Conservation (phyloP, 2,113 vertebrate species). For the Poecilia latipinna region DNA sequence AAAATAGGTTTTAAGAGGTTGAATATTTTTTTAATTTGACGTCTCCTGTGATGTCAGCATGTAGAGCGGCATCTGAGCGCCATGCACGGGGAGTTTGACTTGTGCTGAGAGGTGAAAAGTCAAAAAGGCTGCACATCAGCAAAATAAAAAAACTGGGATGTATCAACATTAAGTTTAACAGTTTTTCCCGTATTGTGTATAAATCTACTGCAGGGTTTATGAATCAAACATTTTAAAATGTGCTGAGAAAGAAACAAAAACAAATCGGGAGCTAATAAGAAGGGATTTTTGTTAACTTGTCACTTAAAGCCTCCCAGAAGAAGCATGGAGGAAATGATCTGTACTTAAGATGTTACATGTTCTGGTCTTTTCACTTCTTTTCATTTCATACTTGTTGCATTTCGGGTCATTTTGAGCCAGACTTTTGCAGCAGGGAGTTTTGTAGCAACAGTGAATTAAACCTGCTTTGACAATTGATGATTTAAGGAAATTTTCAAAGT, state of each 20-base stretch:
- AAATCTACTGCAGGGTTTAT: neutral
- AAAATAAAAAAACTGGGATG: neutral
- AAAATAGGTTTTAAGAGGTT: slow-evolving; percentile 10
- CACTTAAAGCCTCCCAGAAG: neutral
- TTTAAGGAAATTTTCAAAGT: too few species aligned
- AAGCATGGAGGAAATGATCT: neutral
- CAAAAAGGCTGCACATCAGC: neutral
- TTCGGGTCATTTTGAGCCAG: too few species aligned
- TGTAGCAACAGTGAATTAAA: too few species aligned
- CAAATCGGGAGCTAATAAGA: too few species aligned
- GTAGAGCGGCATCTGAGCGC: slow-evolving; percentile 7
- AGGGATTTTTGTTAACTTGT: too few species aligned
- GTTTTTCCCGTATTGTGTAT: neutral
- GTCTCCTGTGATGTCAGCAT: slow-evolving; percentile 15
- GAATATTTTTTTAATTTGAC: slow-evolving; percentile 33
- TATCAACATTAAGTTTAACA: neutral
- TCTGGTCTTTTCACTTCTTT: too few species aligned
- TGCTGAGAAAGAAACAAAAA: too few species aligned
- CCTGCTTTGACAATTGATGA: too few species aligned
- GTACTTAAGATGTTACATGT: too few species aligned
- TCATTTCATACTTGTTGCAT: too few species aligned
- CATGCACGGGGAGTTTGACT: slow-evolving; percentile 12
- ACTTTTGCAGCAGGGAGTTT: too few species aligned
- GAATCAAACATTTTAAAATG: too few species aligned
- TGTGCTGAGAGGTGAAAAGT: neutral